These are phyloP conservation scores for Centropus bengalensis DNA, from an alignment of 2,113 vertebrate genomes.

Conservation along the genomic window DNA sequence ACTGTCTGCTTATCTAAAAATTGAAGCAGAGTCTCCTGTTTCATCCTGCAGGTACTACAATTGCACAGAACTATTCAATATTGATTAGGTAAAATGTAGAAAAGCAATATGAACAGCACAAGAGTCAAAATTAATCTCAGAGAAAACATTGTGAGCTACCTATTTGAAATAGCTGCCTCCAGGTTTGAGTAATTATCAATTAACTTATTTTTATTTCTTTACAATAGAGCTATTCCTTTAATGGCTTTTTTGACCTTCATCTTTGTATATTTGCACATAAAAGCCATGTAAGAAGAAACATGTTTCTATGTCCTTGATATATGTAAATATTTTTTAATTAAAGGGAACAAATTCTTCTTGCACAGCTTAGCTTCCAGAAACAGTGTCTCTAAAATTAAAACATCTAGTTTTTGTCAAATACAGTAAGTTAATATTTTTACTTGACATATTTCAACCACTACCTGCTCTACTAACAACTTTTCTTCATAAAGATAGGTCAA, in stretches of 20 bases:
- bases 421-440: background rate
- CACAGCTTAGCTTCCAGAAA: background rate
- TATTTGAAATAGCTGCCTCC: background rate
- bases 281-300: background rate
- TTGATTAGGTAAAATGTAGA: background rate
- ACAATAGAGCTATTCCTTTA: background rate
- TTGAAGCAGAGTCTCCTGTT: background rate
- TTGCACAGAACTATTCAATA: background rate
- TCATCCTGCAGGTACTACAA: background rate
- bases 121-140: background rate
- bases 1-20: background rate
- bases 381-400: background rate
- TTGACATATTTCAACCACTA: background rate
- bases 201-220: background rate
- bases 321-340: background rate
- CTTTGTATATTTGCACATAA: background rate
- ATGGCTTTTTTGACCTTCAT: background rate
- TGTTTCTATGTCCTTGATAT: background rate
- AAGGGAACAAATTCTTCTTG: background rate
- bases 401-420: background rate
- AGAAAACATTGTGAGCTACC: background rate
- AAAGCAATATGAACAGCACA: background rate
- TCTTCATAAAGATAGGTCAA: background rate
- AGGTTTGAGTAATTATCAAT: background rate
- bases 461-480: background rate